Evolutionary conservation across 2,797 vertebrate species (phyloP), one percentile per base, ranked within the genome.

Genomic region (Labeo calbasu): DNA sequence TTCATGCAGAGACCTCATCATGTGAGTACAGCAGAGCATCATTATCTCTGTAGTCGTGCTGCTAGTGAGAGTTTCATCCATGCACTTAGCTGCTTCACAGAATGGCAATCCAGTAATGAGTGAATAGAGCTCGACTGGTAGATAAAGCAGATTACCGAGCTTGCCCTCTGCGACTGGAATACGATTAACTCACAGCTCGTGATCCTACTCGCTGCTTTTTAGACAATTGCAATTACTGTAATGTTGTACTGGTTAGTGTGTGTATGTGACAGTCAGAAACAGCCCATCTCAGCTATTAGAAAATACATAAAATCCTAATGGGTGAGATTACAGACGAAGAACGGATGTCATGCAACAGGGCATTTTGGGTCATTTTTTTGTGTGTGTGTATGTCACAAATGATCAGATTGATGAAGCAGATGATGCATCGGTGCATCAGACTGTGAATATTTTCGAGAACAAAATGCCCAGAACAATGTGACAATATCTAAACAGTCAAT

Each of bases 171-270:
- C 55, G 50, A 17, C 40, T 32, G 50, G 50, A 83, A 70, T 69
- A 77, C 19, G 80, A 86, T 85, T 86, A 83, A 48, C 40, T 51
- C 59, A 25, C 71, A 77, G 86, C 88, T 83, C 72, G 79, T 79
- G 85, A 89, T 88, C 84, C 90, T 84, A 89, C 90, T 79, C 78
- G 70, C 84, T 78, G 88, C 84, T 87, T 90, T 89, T 92, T 89
- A 89, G 84, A 89, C 90, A 86, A 90, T 86, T 90, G 93, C 91
- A 94, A 94, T 95, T 92, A 94, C 90, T 90, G 87, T 93, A 94
- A 93, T 94, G 92, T 88, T 89, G 85, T 59, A 87, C 84, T 48
- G 82, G 70, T 77, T 81, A 85, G 86, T 85, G 88, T 83, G 21
- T 78, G 36, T 77, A 70, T 70, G 72, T 83, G 63, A 59, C 51